Conservation (phyloP, 1,140 invertebrate species). For the Druon quercuslanigerum region DNA sequence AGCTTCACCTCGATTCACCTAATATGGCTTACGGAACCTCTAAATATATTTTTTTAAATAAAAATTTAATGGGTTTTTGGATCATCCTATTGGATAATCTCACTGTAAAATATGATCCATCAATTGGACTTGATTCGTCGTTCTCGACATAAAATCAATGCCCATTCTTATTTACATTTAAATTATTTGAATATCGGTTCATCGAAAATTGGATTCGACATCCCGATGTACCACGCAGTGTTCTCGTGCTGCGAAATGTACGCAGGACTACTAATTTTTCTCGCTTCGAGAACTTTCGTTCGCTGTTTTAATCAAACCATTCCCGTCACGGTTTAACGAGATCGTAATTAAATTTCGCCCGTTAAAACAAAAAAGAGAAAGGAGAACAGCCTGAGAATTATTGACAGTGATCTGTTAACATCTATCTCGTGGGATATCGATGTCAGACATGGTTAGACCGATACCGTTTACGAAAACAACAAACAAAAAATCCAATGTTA, state of each 20-base stretch:
- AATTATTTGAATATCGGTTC: slow-evolving; percentile 43
- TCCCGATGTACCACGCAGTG: slow-evolving; percentile 8
- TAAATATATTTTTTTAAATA: too few species aligned
- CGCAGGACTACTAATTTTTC: background rate
- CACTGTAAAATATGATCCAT: background rate
- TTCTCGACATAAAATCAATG: slow-evolving; percentile 37
- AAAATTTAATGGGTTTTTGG: too few species aligned
- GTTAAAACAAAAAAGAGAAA: background rate
- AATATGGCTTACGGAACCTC: too few species aligned
- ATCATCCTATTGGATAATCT: too few species aligned
- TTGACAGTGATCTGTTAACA: slow-evolving; percentile 35
- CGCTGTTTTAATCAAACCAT: slow-evolving; percentile 12
- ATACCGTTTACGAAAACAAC: too few species aligned
- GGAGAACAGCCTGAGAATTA: slow-evolving; percentile 18
- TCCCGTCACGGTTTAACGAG: slow-evolving; percentile 12
- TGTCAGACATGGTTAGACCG: background rate
- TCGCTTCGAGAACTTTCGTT: slow-evolving; percentile 30
- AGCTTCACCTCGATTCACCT: too few species aligned
- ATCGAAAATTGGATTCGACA: slow-evolving; percentile 36
- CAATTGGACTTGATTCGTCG: slow-evolving; percentile 7
- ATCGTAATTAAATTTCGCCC: slow-evolving; percentile 40
- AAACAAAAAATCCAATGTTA: too few species aligned
- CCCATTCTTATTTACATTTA: slow-evolving; percentile 47
- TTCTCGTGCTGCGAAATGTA: slow-evolving; percentile 10
- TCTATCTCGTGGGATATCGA: slow-evolving; percentile 6